Base-by-base conservation (phyloP, 2,888 invertebrate genomes). In the Liopterus haemorrhoidalis region DNA sequence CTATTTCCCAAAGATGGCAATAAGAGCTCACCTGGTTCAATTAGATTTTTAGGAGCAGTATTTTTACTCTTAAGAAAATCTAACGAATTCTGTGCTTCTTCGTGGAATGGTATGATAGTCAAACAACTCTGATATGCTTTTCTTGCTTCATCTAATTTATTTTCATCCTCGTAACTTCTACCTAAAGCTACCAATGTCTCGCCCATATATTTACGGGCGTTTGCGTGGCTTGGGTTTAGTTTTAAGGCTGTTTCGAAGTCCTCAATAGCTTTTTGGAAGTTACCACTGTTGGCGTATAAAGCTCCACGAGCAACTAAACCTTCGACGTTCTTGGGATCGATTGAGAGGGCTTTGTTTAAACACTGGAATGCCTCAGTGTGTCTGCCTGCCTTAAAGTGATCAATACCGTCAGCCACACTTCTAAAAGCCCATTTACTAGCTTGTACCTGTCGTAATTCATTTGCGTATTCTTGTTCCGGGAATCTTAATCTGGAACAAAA, bases 321-420 rank as follows among this genome's bases (percentile, higher is more conserved):
- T 70, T 93, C 93, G 2, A 92, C 90, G 69, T 93, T 93, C 57
- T 85, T 78, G 0, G 90, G 85, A 69, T 93, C 93, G 57, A 93
- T 93, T 64, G 81, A 87, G 37, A 96, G 70, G 3, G 95, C 96
- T 68, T 90, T 91, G 68, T 93, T 93, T 30, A 93, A 75, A 63
- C 91, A 91, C 65, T 92, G 92, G 70, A 94, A 90, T 24, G 95
- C 95, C 72, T 96, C 95, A 0, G 89, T 84, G 67, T 91, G 91
- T 57, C 88, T 79, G 31, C 92, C 92, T 32, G 85, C 83, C 70
- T 95, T 95, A 71, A 94, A 94, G 70, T 89, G 87, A 62, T 88
- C 86, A 59, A 95, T 93, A 16, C 95, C 95, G 68, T 93, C 90
- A n/a, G 92, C 90, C 16, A 95, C 94, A 62, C 73, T 75, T 66